Evolutionary conservation across 2,888 invertebrate species (phyloP), one percentile per base, ranked within the genome.

Genomic region (Pseudococcus viburni): DNA sequence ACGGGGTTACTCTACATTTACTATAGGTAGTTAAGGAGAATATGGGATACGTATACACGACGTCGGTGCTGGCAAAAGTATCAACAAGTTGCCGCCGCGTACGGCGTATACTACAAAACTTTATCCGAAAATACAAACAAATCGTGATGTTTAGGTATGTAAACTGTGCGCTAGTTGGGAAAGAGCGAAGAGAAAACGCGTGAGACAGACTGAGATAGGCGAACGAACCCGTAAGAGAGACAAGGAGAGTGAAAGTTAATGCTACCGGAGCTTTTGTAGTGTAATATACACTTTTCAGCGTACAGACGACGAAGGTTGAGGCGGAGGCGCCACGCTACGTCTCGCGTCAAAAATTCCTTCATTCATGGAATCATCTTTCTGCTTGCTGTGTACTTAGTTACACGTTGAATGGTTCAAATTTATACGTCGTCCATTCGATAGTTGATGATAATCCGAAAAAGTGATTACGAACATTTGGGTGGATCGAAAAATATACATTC

Each of bases 51-150:
- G 64, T 64, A 64, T 46, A 46, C 46, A 46, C 46, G 9, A 46
- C 46, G 12, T 12, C 46, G 12, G 9, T 51, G 51, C 51, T 64
- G 9, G 19, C 19, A 22, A 19, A 33, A 33, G 22, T 64, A 64
- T 64, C 64, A 64, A 64, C 64, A 64, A 64, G 64, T 64, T 64
- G 64, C 64, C 64, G 64, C 22, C 64, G 64, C 22, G 26, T 33
- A 33, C 26, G 26, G 26, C 64, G 64, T 64, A 64, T 64, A 64
- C 64, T 19, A 19, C 22, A 22, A 64, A 64, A 64, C 6, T 6
- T 64, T 64, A 64, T 64, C 64, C 64, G 64, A 64, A 64, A 64
- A 64, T 22, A 64, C 64, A 64, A 64, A 64, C 64, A 64, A 64
- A 64, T 64, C 64, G 64, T 19, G 19, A 64, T 64, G 64, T 64